These are phyloP conservation scores for Callipepla squamata DNA, from an alignment of 2,113 vertebrate species.

Conservation along the genomic window DNA sequence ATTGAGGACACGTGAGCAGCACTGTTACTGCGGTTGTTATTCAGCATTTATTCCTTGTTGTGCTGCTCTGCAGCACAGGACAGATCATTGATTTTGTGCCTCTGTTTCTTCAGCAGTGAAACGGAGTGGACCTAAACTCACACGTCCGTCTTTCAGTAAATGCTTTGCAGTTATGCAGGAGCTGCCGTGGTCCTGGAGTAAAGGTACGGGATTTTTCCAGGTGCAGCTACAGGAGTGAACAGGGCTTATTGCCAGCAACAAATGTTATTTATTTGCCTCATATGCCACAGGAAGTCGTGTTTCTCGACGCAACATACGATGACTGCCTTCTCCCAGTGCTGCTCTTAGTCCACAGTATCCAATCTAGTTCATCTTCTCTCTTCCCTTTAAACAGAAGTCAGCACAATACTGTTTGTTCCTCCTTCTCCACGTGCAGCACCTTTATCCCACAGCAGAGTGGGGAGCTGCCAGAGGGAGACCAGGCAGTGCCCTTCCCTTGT, in stretches of 20 bases:
- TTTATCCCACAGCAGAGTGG: not conserved
- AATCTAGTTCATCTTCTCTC: not conserved
- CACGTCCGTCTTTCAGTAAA: not conserved
- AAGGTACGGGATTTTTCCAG: not conserved
- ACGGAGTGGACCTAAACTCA: not conserved
- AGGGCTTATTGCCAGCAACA: not conserved
- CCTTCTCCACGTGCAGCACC: not conserved
- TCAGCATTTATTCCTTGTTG: not conserved
- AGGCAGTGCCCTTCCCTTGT: fast-evolving
- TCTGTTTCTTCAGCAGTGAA: not conserved
- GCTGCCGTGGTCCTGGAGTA: not conserved
- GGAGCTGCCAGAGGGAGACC: not conserved
- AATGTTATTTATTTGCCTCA: slow-evolving; percentile 29
- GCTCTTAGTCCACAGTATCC: not conserved
- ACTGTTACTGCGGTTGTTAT: not conserved
- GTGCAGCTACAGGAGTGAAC: not conserved
- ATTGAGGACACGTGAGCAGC: not conserved
- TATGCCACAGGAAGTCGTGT: not conserved
- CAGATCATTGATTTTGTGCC: not conserved
- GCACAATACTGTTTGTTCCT: not conserved
- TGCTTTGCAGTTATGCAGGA: not conserved
- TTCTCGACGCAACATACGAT: not conserved
- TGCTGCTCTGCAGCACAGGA: not conserved
- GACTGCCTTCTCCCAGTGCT: not conserved
- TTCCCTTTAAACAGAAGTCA: not conserved